These are phyloP conservation scores for Blastomussa wellsi DNA, from an alignment of 92 coral and sea anemone species.

Conservation along the genomic window DNA sequence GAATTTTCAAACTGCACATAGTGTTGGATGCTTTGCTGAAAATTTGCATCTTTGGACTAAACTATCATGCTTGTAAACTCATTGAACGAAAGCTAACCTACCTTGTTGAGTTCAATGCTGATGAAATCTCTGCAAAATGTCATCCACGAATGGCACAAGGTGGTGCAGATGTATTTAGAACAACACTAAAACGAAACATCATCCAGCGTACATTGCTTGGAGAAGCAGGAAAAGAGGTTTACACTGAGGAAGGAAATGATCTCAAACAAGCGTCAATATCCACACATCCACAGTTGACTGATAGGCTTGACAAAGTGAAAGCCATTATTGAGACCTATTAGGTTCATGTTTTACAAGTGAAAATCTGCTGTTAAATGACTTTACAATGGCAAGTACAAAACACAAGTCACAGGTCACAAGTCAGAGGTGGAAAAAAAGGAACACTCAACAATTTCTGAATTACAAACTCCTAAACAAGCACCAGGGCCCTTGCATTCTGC, in stretches of 20 bases:
- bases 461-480: too few relatives aligned
- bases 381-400: too few relatives aligned
- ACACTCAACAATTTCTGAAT: too few relatives aligned
- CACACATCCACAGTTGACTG: constrained; percentile 70
- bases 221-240: constrained; percentile 51
- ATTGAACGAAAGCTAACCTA: constrained; percentile 53
- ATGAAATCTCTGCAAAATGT: constrained; percentile 64
- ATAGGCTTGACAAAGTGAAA: constrained; percentile 56
- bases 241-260: constrained; percentile 76
- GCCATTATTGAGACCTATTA: constrained; percentile 12
- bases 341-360: background rate
- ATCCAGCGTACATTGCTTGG: constrained; percentile 69
- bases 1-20: constrained; percentile 30
- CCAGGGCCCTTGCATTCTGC: too few relatives aligned
- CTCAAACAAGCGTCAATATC: constrained; percentile 1
- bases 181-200: constrained; percentile 66
- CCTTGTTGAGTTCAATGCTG: constrained; percentile 69
- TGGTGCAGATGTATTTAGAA: constrained; percentile 62
- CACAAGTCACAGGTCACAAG: too few relatives aligned
- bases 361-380: too few relatives aligned
- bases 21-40: constrained; percentile 57
- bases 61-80: constrained; percentile 52
- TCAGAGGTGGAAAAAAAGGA: too few relatives aligned
- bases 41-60: constrained; percentile 66
- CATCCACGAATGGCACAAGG: constrained; percentile 66